These are phyloP conservation scores for Ferrisia virgata DNA, from an alignment of 2,888 invertebrate genomes.

Conservation along the genomic window DNA sequence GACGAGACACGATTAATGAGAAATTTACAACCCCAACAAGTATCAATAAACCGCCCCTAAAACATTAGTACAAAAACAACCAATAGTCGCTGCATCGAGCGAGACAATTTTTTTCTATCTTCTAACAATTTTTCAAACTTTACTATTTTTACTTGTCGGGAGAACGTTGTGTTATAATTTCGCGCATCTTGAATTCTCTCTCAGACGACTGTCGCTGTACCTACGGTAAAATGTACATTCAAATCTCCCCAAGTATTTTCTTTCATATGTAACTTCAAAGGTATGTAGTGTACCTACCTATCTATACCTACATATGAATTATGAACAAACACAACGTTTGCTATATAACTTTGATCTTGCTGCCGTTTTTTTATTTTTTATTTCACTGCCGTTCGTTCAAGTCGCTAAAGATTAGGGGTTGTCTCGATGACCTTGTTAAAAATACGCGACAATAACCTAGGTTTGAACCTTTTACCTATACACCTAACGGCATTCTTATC, in stretches of 20 bases:
- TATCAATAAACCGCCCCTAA: not conserved
- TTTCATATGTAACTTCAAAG: conserved; percentile 12
- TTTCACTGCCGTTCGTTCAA: conserved; percentile 2
- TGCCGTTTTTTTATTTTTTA: not conserved
- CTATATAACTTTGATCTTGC: not conserved
- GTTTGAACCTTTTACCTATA: not conserved
- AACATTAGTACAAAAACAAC: not conserved
- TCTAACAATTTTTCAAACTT: not conserved
- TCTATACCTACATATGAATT: not conserved
- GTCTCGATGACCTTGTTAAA: conserved; percentile 11
- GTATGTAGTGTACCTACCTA: not conserved
- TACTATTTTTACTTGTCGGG: too few species aligned
- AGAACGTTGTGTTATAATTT: not conserved
- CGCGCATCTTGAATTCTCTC: not conserved
- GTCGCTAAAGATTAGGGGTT: not conserved
- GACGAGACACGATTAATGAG: conserved; percentile 15
- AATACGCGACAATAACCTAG: not conserved
- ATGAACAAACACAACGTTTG: not conserved
- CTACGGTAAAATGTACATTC: too few species aligned
- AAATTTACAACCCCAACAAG: conserved; percentile 13
- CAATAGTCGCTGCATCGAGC: not conserved
- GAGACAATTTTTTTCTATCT: not conserved
- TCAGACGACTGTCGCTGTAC: too few species aligned
- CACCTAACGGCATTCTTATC: conserved; percentile 4
- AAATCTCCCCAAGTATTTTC: not conserved